Evolutionary conservation across 2,113 vertebrate species (phyloP).

Genomic region (Callipepla californica): DNA sequence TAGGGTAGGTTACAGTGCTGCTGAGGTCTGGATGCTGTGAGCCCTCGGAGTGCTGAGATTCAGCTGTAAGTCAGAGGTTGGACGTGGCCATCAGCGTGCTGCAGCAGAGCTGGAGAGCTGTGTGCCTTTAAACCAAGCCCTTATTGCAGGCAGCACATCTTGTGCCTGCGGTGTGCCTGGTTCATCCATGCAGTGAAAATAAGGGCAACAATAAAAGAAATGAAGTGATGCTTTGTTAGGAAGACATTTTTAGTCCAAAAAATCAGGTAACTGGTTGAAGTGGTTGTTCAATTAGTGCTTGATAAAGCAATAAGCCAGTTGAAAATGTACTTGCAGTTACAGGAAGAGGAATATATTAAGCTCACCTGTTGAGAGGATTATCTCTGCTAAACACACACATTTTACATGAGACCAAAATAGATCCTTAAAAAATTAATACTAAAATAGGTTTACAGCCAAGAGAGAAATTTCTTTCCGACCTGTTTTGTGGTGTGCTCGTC

Average conservation of each 20-base stretch:
- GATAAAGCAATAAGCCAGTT: constrained; percentile 28
- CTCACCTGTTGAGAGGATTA: constrained; percentile 71
- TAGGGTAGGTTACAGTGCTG: not conserved
- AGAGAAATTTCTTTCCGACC: constrained; percentile 48
- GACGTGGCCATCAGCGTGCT: not conserved
- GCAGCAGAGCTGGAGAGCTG: not conserved
- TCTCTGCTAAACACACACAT: constrained; percentile 54
- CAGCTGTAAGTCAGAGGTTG: accelerated
- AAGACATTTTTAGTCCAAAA: not conserved
- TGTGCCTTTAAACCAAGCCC: not conserved
- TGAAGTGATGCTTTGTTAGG: not conserved
- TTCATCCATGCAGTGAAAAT: not conserved
- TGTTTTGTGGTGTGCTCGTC: constrained; percentile 53
- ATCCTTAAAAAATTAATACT: constrained; percentile 50
- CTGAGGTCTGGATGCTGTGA: not conserved
- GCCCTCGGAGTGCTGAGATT: not conserved
- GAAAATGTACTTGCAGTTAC: constrained; percentile 18
- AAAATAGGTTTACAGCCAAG: constrained; percentile 23
- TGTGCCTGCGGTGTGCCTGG: not conserved
- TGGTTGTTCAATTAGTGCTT: constrained; percentile 47
- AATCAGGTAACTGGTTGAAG: not conserved
- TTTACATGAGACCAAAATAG: constrained; percentile 56
- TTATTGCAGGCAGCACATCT: accelerated
- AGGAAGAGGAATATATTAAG: constrained; percentile 30
- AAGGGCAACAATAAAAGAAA: constrained; percentile 15